Evolutionary conservation across 2,797 vertebrate genomes (phyloP).

Genomic region (Intellagama lesueurii): DNA sequence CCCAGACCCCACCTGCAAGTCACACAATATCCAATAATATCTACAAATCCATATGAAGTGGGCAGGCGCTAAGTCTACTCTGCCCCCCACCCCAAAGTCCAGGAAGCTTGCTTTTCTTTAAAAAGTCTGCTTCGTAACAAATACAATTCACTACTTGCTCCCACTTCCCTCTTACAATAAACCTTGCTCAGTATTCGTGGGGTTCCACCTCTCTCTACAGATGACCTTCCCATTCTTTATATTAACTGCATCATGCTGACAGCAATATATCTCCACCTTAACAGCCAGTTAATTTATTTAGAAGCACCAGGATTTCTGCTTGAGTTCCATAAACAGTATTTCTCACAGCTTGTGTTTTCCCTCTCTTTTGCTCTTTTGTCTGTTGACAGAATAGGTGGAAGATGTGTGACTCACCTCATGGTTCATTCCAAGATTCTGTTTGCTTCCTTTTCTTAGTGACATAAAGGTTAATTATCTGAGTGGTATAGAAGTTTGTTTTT

Average conservation of each 20-base stretch:
- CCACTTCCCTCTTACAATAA: background rate
- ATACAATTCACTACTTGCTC: background rate
- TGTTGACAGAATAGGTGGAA: background rate
- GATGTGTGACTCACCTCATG: background rate
- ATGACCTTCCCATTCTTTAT: background rate
- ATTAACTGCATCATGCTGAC: background rate
- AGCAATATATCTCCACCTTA: no score
- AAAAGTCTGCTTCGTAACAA: background rate
- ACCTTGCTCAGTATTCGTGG: background rate
- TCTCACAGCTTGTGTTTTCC: background rate
- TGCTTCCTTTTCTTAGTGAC: background rate
- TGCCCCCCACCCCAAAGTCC: background rate
- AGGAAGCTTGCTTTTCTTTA: background rate
- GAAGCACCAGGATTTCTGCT: background rate
- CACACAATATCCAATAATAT: conserved; percentile 54
- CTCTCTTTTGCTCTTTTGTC: background rate
- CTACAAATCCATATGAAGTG: background rate
- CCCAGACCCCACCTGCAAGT: conserved; percentile 59
- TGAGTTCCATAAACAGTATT: background rate
- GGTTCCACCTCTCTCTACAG: background rate
- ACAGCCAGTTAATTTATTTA: background rate
- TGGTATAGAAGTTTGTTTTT: background rate
- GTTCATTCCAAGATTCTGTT: background rate
- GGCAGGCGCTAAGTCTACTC: background rate
- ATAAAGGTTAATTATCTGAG: background rate